phyloP scores from a whole-genome alignment of 2,888 invertebrate genomes.

The Tenthredo amoena region DNA sequence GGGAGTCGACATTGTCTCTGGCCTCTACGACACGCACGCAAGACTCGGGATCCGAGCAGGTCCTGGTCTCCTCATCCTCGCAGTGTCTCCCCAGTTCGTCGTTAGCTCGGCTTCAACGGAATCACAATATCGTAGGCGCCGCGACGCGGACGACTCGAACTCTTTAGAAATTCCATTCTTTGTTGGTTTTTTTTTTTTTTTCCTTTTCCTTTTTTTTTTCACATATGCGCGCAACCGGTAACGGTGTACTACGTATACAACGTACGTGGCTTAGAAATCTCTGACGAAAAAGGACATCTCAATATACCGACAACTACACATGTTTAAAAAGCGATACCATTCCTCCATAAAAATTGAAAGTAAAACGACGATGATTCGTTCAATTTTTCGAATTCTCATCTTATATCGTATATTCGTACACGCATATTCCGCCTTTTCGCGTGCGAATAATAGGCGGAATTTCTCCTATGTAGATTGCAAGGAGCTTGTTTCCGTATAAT shows the following conservation, averaged over 20 bases:
- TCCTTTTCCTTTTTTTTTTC: not conserved
- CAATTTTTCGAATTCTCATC: not conserved
- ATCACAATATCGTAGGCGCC: constrained; percentile 41
- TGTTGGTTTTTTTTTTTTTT: constrained; percentile 54
- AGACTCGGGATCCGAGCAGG: not conserved
- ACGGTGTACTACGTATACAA: not conserved
- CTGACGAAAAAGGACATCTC: not conserved
- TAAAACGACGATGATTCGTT: not conserved
- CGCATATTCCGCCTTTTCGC: not conserved
- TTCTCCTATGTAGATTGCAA: not conserved
- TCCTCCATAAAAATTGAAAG: not conserved
- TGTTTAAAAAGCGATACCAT: constrained; percentile 17
- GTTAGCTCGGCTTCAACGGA: constrained; percentile 30
- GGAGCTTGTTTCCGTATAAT: constrained; percentile 61
- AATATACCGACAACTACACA: not conserved
- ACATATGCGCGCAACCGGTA: not conserved
- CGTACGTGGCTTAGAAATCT: not conserved
- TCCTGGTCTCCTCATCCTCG: constrained; percentile 59
- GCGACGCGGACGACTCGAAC: constrained; percentile 56
- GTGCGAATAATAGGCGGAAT: not conserved
- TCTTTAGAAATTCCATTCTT: constrained; percentile 73
- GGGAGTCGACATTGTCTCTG: constrained; percentile 74
- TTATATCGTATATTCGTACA: not conserved
- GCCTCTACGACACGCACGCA: constrained; percentile 66
- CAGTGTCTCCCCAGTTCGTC: constrained; percentile 56